Conservation (phyloP, 1,140 invertebrate genomes). For the Cherax quadricarinatus region DNA sequence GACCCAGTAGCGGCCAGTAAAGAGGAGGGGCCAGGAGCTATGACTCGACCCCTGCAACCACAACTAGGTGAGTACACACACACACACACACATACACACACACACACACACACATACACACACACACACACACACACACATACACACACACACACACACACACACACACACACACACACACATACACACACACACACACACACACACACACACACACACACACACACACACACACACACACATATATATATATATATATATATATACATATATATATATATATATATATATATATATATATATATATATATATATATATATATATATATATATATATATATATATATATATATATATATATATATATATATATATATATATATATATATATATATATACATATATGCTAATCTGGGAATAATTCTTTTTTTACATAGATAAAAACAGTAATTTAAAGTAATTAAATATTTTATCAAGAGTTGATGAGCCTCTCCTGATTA, state of each 20-base stretch:
- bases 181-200: constrained; percentile 31
- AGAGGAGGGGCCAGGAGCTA: no score
- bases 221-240: constrained; percentile 45
- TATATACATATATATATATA: constrained; percentile 41
- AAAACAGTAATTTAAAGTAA: no score
- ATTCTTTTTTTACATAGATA: not conserved
- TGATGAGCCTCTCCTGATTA: no score
- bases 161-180: not conserved
- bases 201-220: constrained; percentile 34
- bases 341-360: constrained; percentile 32
- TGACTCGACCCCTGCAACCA: no score
- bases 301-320: constrained; percentile 56
- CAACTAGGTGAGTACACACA: no score
- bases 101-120: constrained; percentile 30
- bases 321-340: constrained; percentile 53
- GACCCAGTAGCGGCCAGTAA: no score
- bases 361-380: constrained; percentile 37
- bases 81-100: not conserved
- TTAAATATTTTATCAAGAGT: no score
- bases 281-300: constrained; percentile 35
- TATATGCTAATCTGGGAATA: not conserved
- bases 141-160: constrained; percentile 24
- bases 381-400: constrained; percentile 32
- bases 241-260: constrained; percentile 34
- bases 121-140: constrained; percentile 49